phyloP scores from a whole-genome alignment of 1,140 invertebrate genomes.

The Nasonia vitripennis region DNA sequence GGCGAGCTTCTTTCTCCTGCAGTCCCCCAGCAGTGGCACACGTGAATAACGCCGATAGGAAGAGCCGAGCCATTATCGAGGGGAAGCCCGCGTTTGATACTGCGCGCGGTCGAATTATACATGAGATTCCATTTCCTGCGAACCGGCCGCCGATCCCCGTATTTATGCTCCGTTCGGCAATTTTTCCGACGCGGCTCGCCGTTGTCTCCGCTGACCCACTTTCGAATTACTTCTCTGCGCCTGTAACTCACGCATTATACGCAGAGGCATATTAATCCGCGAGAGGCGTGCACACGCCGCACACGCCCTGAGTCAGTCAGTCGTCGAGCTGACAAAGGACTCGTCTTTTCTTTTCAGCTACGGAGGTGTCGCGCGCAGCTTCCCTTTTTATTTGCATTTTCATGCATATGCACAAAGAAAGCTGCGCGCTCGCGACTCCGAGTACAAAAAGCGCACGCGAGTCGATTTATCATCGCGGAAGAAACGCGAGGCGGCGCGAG shows the following conservation, averaged over 20 bases:
- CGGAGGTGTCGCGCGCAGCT: neutral
- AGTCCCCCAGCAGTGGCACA: neutral
- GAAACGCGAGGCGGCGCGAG: neutral
- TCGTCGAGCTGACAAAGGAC: neutral
- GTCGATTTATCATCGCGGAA: neutral
- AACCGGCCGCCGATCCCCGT: neutral
- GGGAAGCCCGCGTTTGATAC: conserved; percentile 27
- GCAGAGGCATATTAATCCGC: neutral
- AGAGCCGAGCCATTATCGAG: conserved; percentile 32
- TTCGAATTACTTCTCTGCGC: neutral
- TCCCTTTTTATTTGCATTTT: neutral
- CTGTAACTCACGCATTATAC: neutral
- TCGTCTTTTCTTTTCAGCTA: neutral
- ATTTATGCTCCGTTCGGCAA: neutral
- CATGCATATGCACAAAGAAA: neutral
- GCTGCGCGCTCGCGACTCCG: neutral
- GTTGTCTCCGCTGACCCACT: conserved; percentile 7
- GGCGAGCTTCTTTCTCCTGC: neutral
- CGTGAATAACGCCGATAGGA: conserved; percentile 12
- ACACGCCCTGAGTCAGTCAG: neutral
- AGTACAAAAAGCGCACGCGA: neutral
- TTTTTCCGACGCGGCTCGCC: neutral
- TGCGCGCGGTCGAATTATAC: conserved; percentile 15
- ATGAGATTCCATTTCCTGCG: conserved; percentile 36
- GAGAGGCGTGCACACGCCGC: neutral